These are phyloP conservation scores for Siniperca scherzeri DNA, from an alignment of 2,797 vertebrate species.

Conservation along the genomic window DNA sequence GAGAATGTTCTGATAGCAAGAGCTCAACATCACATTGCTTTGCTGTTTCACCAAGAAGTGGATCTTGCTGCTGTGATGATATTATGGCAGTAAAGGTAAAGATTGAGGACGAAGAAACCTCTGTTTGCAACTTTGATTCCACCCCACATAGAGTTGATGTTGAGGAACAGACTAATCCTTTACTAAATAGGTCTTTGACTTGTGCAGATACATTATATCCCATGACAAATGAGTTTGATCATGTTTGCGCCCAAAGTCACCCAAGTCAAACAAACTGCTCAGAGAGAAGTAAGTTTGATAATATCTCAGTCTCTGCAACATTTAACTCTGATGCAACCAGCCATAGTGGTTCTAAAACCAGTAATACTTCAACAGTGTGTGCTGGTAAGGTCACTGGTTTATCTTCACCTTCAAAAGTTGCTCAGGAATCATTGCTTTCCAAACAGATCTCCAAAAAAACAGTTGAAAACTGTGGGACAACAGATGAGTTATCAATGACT, in stretches of 20 bases:
- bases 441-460: slow-evolving; percentile 30
- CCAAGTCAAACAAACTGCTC: slow-evolving; percentile 34
- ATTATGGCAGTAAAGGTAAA: slow-evolving; percentile 82
- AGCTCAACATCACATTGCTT: slow-evolving; percentile 58
- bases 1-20: slow-evolving; percentile 58
- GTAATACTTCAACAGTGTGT: slow-evolving; percentile 26
- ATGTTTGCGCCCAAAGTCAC: slow-evolving; percentile 15
- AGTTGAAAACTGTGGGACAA: slow-evolving; percentile 35
- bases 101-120: slow-evolving; percentile 80
- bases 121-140: slow-evolving; percentile 58
- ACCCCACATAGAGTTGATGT: slow-evolving; percentile 41
- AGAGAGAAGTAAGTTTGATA: slow-evolving; percentile 34
- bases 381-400: slow-evolving; percentile 10
- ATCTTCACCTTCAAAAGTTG: slow-evolving; percentile 28
- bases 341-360: slow-evolving; percentile 25
- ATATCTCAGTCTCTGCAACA: slow-evolving; percentile 12
- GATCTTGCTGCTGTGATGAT: slow-evolving; percentile 61
- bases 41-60: slow-evolving; percentile 66
- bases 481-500: slow-evolving; percentile 30
- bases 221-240: slow-evolving; percentile 52
- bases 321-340: slow-evolving; percentile 19
- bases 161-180: slow-evolving; percentile 30
- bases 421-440: slow-evolving; percentile 36
- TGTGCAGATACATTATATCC: slow-evolving; percentile 39
- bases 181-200: slow-evolving; percentile 18